A percentile compares a stretch with the other conserved stretches of the same genome.
These are phyloP conservation scores for Oncorhynchus mykiss DNA, from an alignment of 2,113 vertebrate species.

Conservation along the genomic window DNA sequence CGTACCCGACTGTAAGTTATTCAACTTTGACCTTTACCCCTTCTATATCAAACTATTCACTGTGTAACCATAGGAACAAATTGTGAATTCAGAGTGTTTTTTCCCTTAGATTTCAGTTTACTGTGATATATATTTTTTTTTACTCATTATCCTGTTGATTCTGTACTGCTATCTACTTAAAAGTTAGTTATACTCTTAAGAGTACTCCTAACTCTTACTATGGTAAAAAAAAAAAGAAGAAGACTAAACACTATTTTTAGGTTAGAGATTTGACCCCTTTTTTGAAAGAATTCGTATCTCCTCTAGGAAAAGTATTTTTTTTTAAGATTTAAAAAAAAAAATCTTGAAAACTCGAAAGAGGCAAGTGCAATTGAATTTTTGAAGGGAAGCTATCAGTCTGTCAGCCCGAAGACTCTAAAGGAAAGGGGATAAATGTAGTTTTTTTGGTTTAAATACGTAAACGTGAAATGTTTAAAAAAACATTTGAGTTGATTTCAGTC, in stretches of 20 bases:
- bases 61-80: constrained; percentile 75
- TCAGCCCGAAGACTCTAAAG: constrained; percentile 99
- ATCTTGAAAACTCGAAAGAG: constrained; percentile 82
- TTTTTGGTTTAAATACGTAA: constrained; percentile 60
- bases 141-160: constrained; percentile 65
- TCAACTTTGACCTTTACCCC: constrained; percentile 30
- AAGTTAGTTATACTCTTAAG: constrained; percentile 68
- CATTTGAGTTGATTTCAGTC: constrained; percentile 77
- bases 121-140: constrained; percentile 60
- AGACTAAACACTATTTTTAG: constrained; percentile 58
- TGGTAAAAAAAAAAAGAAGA: constrained; percentile 44
- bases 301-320: constrained; percentile 67
- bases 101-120: constrained; percentile 68
- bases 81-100: constrained; percentile 71
- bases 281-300: constrained; percentile 60
- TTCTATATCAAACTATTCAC: constrained; percentile 64
- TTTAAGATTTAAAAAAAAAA: constrained; percentile 51
- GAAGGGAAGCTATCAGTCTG: constrained; percentile 97
- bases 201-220: constrained; percentile 68
- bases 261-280: constrained; percentile 70
- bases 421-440: constrained; percentile 84
- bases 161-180: constrained; percentile 49
- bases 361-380: constrained; percentile 99
- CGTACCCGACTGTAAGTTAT: constrained; percentile 49
- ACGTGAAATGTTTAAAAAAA: constrained; percentile 78